Evolutionary conservation across 2,888 invertebrate species (phyloP), one percentile per base, ranked within the genome.

Genomic region (Andrena trimmerana): DNA sequence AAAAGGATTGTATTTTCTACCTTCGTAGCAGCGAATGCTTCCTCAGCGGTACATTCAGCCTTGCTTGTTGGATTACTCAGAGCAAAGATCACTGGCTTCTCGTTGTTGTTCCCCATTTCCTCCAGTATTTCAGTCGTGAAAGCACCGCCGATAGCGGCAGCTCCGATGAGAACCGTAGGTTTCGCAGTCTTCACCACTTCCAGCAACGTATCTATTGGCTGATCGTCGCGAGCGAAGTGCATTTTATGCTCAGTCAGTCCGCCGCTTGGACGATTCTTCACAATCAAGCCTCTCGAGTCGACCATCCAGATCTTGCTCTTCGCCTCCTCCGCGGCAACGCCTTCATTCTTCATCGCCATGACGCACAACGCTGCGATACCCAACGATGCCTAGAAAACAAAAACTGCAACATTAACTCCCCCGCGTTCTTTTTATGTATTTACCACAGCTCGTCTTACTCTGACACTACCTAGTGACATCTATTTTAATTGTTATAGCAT

Each of bases 21-120:
- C 79, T 79, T 63, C 1, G 84, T 84, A 36, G 97, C 94, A 57
- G 94, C 96, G 94, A 99, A 99, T 3, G 99, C 99, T 90, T 98
- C 96, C 94, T 99, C 98, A n/a, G 99, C 99, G n/a, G 99, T 99
- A 93, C 99, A 99, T 95, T 99, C 99, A 0, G 99, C 99, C 95
- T 99, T 99, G 94, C 96, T 96, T 73, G 99, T 99, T 73, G 99
- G 99, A 95, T 99, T 99, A 93, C 99, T 99, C 65, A 99, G 96
- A 13, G 99, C 99, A 94, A 99, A 99, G 90, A 99, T 98, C 83
- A 99, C 97, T 2, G 99, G 99, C 72, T 95, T 95, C 29, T 97
- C 96, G 94, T 98, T 98, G 92, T 96, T 95, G 70, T 95, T 95
- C 16, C 96, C 98, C 99, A 99, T 99, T 92, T 96, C 96, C 90